Conservation (phyloP, 2,888 invertebrate species). For the Luffia ferchaultella region DNA sequence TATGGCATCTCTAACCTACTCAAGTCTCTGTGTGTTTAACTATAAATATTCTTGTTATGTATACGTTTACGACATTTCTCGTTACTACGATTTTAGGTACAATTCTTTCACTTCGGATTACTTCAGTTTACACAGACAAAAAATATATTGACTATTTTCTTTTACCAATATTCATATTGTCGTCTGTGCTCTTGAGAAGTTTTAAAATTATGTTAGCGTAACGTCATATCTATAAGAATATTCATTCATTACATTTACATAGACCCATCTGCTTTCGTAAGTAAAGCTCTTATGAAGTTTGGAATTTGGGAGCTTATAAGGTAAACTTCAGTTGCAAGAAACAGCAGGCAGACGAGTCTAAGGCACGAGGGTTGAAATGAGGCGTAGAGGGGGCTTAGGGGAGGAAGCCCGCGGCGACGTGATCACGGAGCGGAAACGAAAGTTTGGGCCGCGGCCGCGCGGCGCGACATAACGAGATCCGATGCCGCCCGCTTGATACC, state of each 20-base stretch:
- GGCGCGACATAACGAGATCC: background rate
- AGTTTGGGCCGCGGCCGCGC: slow-evolving; percentile 17
- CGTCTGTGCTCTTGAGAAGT: background rate
- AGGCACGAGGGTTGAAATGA: background rate
- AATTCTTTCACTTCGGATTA: too few species aligned
- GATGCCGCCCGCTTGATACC: background rate
- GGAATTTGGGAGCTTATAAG: background rate
- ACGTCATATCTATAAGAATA: background rate
- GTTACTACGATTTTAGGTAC: too few species aligned
- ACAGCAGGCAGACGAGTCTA: background rate
- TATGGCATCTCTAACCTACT: too few species aligned
- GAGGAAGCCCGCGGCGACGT: slow-evolving; percentile 18
- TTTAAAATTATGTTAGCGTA: background rate
- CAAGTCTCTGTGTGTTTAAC: too few species aligned
- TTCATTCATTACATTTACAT: background rate
- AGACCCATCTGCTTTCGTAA: background rate
- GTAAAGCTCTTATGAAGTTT: background rate
- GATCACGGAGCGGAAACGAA: slow-evolving; percentile 24
- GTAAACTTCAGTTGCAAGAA: background rate
- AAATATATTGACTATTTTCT: background rate
- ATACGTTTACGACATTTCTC: too few species aligned
- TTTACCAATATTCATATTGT: background rate
- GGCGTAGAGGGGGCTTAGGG: slow-evolving; percentile 1
- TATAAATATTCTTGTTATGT: too few species aligned
- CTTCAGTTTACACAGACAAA: background rate